Evolutionary conservation across 2,113 vertebrate genomes (phyloP).

Genomic region (Potamarius usumacintae): DNA sequence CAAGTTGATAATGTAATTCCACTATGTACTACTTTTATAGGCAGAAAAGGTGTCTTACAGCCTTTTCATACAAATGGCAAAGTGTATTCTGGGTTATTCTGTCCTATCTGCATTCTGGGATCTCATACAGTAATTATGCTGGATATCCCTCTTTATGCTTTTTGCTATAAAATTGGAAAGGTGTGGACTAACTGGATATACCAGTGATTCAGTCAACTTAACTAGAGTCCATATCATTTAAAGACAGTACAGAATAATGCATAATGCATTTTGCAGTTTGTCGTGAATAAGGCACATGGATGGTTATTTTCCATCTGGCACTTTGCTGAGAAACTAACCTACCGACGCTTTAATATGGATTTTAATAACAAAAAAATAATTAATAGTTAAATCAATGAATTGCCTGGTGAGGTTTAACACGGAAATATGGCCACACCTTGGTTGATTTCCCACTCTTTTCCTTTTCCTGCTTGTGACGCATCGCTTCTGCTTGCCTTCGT

Average conservation of each 20-base stretch:
- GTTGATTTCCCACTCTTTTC: slow-evolving; percentile 51
- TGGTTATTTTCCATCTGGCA: background rate
- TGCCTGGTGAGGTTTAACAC: background rate
- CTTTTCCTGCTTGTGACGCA: slow-evolving; percentile 37
- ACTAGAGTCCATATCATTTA: background rate
- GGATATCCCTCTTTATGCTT: background rate
- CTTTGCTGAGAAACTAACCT: background rate
- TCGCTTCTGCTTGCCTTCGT: slow-evolving; percentile 52
- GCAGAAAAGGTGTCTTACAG: background rate
- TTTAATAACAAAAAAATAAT: background rate
- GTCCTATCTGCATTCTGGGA: background rate
- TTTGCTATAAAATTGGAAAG: background rate
- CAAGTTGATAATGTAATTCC: background rate
- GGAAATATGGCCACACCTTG: slow-evolving; percentile 5
- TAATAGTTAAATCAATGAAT: background rate
- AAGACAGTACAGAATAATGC: background rate
- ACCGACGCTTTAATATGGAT: background rate
- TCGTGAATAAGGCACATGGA: background rate
- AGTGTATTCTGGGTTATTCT: background rate
- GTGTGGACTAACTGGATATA: background rate
- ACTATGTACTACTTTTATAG: background rate
- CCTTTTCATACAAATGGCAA: background rate
- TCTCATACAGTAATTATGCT: background rate
- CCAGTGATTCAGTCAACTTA: background rate
- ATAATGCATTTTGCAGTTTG: background rate